A percentile compares a stretch with the other conserved stretches of the same genome.
These are phyloP conservation scores for Serinus canaria DNA, from an alignment of 2,113 vertebrate species.

Conservation along the genomic window DNA sequence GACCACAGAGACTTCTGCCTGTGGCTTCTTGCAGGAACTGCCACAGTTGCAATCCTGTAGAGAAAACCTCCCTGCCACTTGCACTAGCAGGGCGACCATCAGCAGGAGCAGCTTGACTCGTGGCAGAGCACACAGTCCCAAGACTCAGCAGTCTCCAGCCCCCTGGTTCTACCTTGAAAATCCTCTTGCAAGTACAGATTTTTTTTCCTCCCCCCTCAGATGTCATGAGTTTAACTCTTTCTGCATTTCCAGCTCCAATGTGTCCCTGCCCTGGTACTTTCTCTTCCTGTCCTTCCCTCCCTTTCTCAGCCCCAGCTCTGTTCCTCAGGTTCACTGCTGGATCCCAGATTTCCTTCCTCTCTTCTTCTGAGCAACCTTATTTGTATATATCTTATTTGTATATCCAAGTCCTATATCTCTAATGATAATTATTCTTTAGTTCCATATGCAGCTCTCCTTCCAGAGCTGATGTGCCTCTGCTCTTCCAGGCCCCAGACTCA, in stretches of 20 bases:
- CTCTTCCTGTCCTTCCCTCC: neutral
- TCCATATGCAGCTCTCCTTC: neutral
- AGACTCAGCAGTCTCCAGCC: neutral
- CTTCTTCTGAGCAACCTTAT: neutral
- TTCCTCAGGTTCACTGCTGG: neutral
- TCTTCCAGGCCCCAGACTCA: neutral
- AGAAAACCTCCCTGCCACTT: neutral
- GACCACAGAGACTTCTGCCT: neutral
- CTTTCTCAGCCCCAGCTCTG: neutral
- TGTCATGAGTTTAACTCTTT: neutral
- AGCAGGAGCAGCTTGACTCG: neutral
- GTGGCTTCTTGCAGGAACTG: neutral
- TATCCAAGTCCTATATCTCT: neutral
- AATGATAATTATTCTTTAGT: neutral
- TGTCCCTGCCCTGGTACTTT: neutral
- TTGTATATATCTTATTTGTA: neutral
- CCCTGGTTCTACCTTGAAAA: neutral
- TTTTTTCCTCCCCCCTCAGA: rapidly evolving
- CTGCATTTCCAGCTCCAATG: neutral
- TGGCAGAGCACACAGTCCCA: neutral
- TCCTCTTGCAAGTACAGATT: neutral
- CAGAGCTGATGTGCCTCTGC: neutral
- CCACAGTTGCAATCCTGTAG: neutral
- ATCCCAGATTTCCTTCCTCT: neutral
- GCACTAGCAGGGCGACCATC: neutral